These are phyloP conservation scores for Centroberyx gerrardi DNA, from an alignment of 2,797 vertebrate genomes.

Conservation along the genomic window DNA sequence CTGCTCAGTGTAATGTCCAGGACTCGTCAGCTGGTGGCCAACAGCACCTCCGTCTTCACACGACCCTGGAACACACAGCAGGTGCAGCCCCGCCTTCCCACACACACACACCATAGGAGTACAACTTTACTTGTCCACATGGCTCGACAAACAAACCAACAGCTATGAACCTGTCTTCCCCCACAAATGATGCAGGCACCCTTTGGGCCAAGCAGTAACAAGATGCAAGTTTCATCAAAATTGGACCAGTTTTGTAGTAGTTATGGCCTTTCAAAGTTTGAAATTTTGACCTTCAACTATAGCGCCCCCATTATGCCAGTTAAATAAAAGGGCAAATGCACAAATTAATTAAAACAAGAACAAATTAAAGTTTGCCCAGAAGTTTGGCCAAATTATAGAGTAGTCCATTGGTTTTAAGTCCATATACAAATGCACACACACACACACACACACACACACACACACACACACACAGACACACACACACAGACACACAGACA, in stretches of 20 bases:
- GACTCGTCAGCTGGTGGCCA: constrained; percentile 62
- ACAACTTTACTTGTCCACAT: too few relatives aligned
- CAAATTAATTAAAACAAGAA: background rate
- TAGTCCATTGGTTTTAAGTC: background rate
- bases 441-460: background rate
- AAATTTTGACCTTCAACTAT: too few relatives aligned
- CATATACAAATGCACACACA: background rate
- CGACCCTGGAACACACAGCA: constrained; percentile 86
- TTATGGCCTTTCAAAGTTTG: too few relatives aligned
- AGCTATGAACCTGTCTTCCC: too few relatives aligned
- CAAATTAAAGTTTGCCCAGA: background rate
- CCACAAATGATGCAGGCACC: too few relatives aligned
- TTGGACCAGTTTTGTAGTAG: too few relatives aligned
- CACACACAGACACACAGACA: background rate
- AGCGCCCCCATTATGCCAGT: too few relatives aligned
- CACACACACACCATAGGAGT: background rate
- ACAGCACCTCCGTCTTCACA: constrained; percentile 35
- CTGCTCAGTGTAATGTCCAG: constrained; percentile 79
- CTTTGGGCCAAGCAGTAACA: too few relatives aligned
- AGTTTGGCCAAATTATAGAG: background rate
- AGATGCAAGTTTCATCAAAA: too few relatives aligned
- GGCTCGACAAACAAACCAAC: too few relatives aligned
- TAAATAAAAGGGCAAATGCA: background rate
- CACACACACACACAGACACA: background rate
- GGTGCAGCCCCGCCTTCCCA: constrained; percentile 62